These are phyloP conservation scores for Brachyhypopomus occidentalis DNA, from an alignment of 2,113 vertebrate species.

Conservation along the genomic window DNA sequence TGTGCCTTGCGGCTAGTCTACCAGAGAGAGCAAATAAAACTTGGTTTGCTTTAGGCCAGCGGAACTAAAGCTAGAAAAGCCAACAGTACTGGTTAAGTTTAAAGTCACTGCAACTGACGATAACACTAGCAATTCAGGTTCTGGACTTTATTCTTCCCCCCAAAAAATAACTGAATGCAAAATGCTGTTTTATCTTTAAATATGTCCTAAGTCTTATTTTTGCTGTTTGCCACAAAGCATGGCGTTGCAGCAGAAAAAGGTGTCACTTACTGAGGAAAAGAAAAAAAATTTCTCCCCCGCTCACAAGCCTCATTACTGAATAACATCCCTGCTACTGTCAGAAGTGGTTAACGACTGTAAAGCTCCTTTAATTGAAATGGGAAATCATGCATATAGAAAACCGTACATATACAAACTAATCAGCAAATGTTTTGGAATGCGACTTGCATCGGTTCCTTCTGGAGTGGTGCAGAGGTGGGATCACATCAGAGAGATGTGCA, in stretches of 20 bases:
- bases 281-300: not conserved
- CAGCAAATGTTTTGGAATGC: not conserved
- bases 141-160: not conserved
- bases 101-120: not conserved
- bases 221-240: not conserved
- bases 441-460: not conserved
- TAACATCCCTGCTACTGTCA: not conserved
- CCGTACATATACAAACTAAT: not conserved
- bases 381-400: not conserved
- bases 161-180: slow-evolving; percentile 11
- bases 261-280: not conserved
- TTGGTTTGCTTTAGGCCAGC: slow-evolving; percentile 44
- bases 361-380: not conserved
- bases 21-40: slow-evolving; percentile 39
- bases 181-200: not conserved
- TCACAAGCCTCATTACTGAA: not conserved
- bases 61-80: not conserved
- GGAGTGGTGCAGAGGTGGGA: not conserved
- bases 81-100: not conserved
- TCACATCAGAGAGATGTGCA: not conserved
- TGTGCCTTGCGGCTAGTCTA: slow-evolving; percentile 8
- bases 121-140: not conserved
- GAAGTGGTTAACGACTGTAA: not conserved
- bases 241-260: too few species aligned
- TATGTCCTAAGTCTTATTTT: too few species aligned